These are phyloP conservation scores for Tetragonisca angustula DNA, from an alignment of 2,888 invertebrate species.

Conservation along the genomic window DNA sequence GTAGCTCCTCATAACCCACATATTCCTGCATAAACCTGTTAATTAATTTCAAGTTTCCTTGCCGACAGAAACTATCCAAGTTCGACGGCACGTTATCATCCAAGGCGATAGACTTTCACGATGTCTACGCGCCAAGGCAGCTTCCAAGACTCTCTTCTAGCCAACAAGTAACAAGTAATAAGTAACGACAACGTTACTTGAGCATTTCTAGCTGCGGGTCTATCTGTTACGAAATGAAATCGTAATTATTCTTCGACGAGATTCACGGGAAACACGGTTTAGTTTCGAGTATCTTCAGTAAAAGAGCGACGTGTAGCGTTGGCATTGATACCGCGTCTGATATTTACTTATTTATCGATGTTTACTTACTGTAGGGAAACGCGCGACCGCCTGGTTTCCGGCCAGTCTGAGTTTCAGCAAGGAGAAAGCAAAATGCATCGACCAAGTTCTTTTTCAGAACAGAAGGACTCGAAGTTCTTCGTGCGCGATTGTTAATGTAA, in stretches of 20 bases:
- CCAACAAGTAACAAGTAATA: not conserved
- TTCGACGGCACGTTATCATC: slow-evolving; percentile 2
- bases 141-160: not conserved
- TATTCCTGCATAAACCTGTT: not conserved
- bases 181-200: not conserved
- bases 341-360: not conserved
- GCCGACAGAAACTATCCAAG: slow-evolving; percentile 3
- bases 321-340: not conserved
- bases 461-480: too few species aligned
- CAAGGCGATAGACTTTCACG: slow-evolving; percentile 39
- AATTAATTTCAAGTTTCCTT: slow-evolving; percentile 16
- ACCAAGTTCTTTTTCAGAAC: too few species aligned
- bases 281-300: slow-evolving; percentile 5
- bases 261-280: not conserved
- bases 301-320: not conserved
- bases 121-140: not conserved
- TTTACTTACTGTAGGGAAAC: too few species aligned
- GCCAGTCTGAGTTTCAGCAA: too few species aligned
- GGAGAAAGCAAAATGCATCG: too few species aligned
- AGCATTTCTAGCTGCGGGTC: slow-evolving; percentile 43
- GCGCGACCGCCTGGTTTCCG: too few species aligned
- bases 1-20: not conserved
- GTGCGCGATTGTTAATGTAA: too few species aligned
- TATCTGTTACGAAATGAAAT: slow-evolving; percentile 39
- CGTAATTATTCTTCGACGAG: slow-evolving; percentile 12